phyloP scores from a whole-genome alignment of 2,797 vertebrate species.

The Podarcis lilfordi region DNA sequence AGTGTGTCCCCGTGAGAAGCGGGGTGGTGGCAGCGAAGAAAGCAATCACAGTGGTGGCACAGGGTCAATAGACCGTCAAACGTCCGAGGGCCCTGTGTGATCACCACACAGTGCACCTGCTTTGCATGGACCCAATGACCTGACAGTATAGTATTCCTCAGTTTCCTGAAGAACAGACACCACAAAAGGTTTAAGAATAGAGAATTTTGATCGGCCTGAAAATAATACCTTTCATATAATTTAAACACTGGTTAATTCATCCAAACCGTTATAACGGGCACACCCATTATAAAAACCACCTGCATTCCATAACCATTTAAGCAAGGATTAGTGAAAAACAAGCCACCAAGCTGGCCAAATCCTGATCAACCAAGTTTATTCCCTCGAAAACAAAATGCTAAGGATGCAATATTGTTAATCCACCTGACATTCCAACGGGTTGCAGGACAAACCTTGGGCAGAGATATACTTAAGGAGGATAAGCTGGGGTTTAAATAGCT shows the following conservation, averaged over 20 bases:
- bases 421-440: neutral
- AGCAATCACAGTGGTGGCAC: too few relatives aligned
- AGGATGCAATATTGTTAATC: neutral
- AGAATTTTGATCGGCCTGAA: neutral
- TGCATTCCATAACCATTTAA: slow-evolving; percentile 20
- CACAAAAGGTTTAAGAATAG: neutral
- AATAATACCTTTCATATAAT: slow-evolving; percentile 51
- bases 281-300: slow-evolving; percentile 28
- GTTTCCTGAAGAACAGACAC: neutral
- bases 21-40: too few relatives aligned
- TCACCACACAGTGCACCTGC: too few relatives aligned
- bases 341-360: neutral
- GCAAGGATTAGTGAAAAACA: slow-evolving; percentile 21
- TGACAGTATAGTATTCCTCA: too few relatives aligned
- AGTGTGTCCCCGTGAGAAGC: too few relatives aligned
- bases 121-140: too few relatives aligned
- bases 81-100: too few relatives aligned
- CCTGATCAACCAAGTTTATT: slow-evolving; percentile 1
- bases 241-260: slow-evolving; percentile 25
- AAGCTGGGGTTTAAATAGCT: neutral
- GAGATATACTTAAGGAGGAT: neutral
- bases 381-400: slow-evolving; percentile 2
- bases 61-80: too few relatives aligned
- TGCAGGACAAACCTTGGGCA: neutral
- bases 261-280: slow-evolving; percentile 12